These are phyloP conservation scores for Cinclus cinclus DNA, from an alignment of 2,113 vertebrate species.

Conservation along the genomic window DNA sequence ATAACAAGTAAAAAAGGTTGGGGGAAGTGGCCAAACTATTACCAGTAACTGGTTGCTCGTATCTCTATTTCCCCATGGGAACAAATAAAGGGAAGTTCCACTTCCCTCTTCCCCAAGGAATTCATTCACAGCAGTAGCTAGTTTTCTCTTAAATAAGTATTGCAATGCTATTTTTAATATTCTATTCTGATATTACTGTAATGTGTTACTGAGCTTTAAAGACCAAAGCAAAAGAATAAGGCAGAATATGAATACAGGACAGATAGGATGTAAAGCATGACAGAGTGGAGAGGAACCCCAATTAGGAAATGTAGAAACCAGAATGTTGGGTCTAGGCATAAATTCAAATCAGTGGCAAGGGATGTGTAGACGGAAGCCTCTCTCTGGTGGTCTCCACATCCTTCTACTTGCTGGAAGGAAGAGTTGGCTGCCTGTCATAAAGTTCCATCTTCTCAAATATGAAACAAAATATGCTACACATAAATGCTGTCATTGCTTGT, in stretches of 20 bases:
- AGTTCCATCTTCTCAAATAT: neutral
- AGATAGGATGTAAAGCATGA: neutral
- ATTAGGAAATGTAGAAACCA: neutral
- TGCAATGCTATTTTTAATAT: neutral
- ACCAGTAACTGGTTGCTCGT: neutral
- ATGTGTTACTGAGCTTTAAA: neutral
- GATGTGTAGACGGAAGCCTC: neutral
- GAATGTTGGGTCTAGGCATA: neutral
- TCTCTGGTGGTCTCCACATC: neutral
- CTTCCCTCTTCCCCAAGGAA: neutral
- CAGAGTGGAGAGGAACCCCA: neutral
- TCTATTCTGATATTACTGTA: neutral
- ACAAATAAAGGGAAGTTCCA: slow-evolving; percentile 1
- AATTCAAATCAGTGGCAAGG: neutral
- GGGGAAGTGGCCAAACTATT: neutral
- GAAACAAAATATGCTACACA: neutral
- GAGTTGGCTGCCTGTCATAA: neutral
- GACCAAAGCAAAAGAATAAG: neutral
- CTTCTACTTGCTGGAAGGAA: neutral
- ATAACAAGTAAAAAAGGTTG: neutral
- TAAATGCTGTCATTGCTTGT: neutral
- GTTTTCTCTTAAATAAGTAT: neutral
- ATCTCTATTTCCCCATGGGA: neutral
- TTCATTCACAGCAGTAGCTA: neutral
- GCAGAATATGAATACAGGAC: neutral